Percentiles rank a stretch among this genome's conserved stretches.
Evolutionary conservation across 92 coral and sea anemone genomes (phyloP).

Genomic region (Galaxea fascicularis): DNA sequence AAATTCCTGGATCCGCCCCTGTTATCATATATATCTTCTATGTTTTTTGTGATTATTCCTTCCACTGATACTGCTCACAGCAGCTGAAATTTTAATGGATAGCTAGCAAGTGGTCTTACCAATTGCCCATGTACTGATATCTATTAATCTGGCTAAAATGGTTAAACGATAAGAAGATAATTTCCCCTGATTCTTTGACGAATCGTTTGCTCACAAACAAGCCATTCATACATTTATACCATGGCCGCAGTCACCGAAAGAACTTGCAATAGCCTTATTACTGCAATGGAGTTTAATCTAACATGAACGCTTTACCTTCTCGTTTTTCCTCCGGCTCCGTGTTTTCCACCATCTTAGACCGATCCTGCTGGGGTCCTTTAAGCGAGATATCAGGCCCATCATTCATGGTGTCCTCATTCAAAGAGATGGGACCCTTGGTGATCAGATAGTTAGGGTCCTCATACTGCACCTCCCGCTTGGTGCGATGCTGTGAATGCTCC

Average conservation of each 20-base stretch:
- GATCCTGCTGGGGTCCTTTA: constrained; percentile 45
- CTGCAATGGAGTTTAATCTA: no score
- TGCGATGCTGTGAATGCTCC: constrained; percentile 30
- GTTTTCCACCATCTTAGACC: constrained; percentile 14
- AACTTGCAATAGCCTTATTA: no score
- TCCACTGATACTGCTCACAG: no score
- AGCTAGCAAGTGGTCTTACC: no score
- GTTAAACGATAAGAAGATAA: neutral
- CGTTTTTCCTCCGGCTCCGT: neutral
- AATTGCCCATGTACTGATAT: no score
- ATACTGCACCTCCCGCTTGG: constrained; percentile 32
- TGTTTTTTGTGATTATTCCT: no score
- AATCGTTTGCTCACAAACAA: neutral
- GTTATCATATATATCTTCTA: no score
- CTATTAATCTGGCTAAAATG: no score
- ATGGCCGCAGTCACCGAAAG: no score
- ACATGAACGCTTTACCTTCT: constrained; percentile 24
- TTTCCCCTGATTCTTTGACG: neutral
- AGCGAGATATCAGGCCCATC: constrained; percentile 37
- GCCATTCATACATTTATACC: no score
- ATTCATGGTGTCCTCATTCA: constrained; percentile 51
- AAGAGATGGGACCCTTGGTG: constrained; percentile 77
- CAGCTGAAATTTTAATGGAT: no score
- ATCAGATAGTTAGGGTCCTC: constrained; percentile 68
- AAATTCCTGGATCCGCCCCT: no score